Conservation (phyloP, 2,797 vertebrate genomes). For the Otolemur crassicaudatus region DNA sequence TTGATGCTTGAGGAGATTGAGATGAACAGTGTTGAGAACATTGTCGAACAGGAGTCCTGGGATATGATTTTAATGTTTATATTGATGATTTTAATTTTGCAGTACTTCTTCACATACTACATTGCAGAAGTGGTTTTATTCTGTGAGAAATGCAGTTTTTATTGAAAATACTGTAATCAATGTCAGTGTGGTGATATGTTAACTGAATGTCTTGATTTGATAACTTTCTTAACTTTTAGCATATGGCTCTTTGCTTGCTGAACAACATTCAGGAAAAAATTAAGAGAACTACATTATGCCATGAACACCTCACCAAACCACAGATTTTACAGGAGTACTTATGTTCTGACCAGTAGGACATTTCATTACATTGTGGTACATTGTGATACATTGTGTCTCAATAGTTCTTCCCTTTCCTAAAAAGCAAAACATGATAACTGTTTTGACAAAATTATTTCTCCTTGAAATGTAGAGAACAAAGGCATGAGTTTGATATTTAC, state of each 20-base stretch:
- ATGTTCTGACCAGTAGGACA: not conserved
- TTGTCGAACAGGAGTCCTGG: not conserved
- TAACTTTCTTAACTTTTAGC: not conserved
- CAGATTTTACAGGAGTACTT: not conserved
- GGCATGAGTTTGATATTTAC: slow-evolving; percentile 76
- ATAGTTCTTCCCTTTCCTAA: not conserved
- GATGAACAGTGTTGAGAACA: slow-evolving; percentile 9
- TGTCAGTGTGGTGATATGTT: not conserved
- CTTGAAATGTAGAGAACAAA: slow-evolving; percentile 78
- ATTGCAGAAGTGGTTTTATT: not conserved
- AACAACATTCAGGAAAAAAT: slow-evolving; percentile 30
- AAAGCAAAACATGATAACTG: not conserved
- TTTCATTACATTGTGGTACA: not conserved
- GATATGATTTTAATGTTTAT: not conserved
- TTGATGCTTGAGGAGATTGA: not conserved
- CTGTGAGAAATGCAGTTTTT: not conserved
- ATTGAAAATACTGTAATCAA: not conserved
- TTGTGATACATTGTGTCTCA: not conserved
- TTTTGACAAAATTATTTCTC: slow-evolving; percentile 69
- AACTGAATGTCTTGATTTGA: slow-evolving; percentile 46
- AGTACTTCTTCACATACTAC: not conserved
- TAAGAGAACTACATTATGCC: not conserved
- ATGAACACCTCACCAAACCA: not conserved
- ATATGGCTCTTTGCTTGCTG: not conserved
- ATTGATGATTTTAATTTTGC: not conserved